These are phyloP conservation scores for Brachionus angularis DNA, from an alignment of 1,140 invertebrate genomes.

Conservation along the genomic window DNA sequence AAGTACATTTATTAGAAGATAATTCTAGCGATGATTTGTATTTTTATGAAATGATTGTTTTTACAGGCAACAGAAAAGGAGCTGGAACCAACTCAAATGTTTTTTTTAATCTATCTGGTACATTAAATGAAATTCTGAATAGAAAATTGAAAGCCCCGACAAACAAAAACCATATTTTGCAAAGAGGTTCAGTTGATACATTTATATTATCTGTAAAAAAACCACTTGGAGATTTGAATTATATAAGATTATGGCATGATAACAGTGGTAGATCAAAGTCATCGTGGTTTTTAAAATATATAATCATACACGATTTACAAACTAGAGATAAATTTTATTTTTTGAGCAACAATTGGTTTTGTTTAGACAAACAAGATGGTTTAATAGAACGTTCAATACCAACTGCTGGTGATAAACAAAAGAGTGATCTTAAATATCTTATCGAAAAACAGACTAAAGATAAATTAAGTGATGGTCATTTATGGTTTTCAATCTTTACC, in stretches of 20 bases:
- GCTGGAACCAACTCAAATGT: constrained; percentile 49
- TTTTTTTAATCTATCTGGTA: constrained; percentile 42
- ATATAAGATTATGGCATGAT: constrained; percentile 58
- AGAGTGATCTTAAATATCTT: constrained; percentile 11
- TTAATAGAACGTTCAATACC: constrained; percentile 55
- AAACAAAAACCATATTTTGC: constrained; percentile 39
- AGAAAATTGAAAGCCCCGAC: constrained; percentile 22
- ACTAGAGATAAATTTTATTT: constrained; percentile 56
- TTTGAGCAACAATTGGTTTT: constrained; percentile 54
- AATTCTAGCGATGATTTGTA: constrained; percentile 61
- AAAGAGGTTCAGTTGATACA: constrained; percentile 50
- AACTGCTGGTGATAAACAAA: constrained; percentile 5
- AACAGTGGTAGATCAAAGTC: constrained; percentile 50
- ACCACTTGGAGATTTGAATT: constrained; percentile 52
- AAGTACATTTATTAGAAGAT: constrained; percentile 59
- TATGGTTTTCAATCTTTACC: constrained; percentile 37
- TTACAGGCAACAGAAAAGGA: constrained; percentile 59
- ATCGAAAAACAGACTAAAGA: constrained; percentile 25
- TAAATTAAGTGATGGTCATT: constrained; percentile 39
- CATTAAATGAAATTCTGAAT: constrained; percentile 11
- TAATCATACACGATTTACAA: constrained; percentile 55
- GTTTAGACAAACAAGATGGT: constrained; percentile 54
- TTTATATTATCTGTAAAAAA: constrained; percentile 60
- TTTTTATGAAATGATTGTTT: constrained; percentile 62
- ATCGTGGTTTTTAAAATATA: constrained; percentile 56